phyloP scores from a whole-genome alignment of 1,140 invertebrate genomes.

The honey bee (Apis mellifera) region DNA sequence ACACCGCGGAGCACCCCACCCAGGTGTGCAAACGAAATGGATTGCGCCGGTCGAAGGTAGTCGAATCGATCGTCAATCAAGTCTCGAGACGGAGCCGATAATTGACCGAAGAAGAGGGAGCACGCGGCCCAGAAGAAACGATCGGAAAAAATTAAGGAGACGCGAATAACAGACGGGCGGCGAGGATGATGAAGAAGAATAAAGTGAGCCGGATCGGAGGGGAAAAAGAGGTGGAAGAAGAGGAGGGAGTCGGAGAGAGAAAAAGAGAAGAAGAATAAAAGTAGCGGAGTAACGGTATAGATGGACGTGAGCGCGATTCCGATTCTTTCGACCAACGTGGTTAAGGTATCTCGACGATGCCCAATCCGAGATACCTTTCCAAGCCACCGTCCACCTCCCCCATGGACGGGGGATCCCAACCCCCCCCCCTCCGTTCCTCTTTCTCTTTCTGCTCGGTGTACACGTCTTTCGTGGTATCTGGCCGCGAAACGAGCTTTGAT shows the following conservation, averaged over 20 bases:
- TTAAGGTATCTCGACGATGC: constrained; percentile 37
- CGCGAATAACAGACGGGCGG: constrained; percentile 30
- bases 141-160: constrained; percentile 47
- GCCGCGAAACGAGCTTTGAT: constrained; percentile 53
- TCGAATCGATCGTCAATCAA: constrained; percentile 53
- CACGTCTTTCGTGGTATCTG: constrained; percentile 9
- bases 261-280: constrained; percentile 54
- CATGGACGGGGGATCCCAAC: not conserved
- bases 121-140: constrained; percentile 10
- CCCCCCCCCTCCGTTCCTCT: not conserved
- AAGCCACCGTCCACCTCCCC: constrained; percentile 17
- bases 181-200: constrained; percentile 51
- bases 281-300: constrained; percentile 59
- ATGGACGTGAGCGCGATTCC: constrained; percentile 61
- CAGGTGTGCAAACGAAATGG: constrained; percentile 48
- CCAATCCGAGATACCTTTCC: constrained; percentile 41
- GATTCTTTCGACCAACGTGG: constrained; percentile 35
- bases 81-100: constrained; percentile 29
- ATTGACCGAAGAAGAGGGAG: constrained; percentile 42
- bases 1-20: constrained; percentile 24
- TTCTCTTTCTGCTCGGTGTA: constrained; percentile 51
- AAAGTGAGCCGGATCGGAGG: constrained; percentile 12
- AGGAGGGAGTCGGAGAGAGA: not conserved
- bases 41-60: constrained; percentile 39
- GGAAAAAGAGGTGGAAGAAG: constrained; percentile 42